Base-by-base conservation (phyloP, 2,113 vertebrate genomes). In the Periophthalmodon schlosseri region DNA sequence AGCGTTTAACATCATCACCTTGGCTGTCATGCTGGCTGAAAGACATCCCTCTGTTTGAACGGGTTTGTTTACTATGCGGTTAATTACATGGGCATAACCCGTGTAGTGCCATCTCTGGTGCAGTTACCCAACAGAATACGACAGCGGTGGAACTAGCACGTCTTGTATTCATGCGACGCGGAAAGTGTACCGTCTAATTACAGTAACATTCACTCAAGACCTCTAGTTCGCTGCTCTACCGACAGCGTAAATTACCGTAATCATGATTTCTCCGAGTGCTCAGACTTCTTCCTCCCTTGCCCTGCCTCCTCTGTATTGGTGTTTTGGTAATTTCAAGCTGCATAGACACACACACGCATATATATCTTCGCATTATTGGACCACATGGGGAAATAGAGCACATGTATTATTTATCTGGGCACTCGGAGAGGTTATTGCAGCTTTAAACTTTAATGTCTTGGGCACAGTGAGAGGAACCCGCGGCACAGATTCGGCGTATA, bases 371-470 rank as follows among this genome's bases (percentile, higher is more conserved):
- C 39, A 10, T 44, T 44, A 44, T 28, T 21, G 73, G 76, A 72
- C 74, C 79, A 79, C 70, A 82, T 67, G 33, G 68, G 84, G 83
- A 87, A 88, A 82, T 86, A 75, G 85, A 89, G 83, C 89, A 76
- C 84, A 88, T 91, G 73, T 74, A 84, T 82, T 77, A 90, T 92
- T 89, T 76, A 91, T 87, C 58, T 28, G 50, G 77, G 69, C 83
- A 78, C 82, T 90, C 83, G 70, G 83, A 87, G 87, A 91, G 88
- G 91, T 91, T 90, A 91, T 90, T 87, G 77, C 85, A 83, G 68
- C 54, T 75, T 91, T 82, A 89, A 91, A 90, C 57, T 75, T 90
- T 90, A 77, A 92, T 90, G 78, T 18, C 80, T 64, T 73, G 78
- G 61, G 54, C 69, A 58, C 57, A 11, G 4, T 28, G 57, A 69